Evolutionary conservation across 2,113 vertebrate species (phyloP).

Genomic region (Amblyopsis rosae): DNA sequence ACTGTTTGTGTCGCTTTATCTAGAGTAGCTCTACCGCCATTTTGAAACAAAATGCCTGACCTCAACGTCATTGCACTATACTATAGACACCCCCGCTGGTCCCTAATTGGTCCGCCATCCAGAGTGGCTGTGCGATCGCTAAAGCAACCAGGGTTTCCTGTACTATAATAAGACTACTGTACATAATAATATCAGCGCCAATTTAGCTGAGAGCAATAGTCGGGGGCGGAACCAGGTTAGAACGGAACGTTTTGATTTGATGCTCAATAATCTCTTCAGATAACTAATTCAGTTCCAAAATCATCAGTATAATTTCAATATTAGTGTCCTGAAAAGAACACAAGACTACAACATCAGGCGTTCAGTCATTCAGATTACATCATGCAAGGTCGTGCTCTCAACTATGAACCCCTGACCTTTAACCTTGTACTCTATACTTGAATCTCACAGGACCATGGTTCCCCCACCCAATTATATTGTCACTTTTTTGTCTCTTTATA

Average conservation of each 20-base stretch:
- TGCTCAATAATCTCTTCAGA: constrained; percentile 3
- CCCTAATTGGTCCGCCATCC: too few relatives aligned
- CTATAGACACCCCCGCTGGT: too few relatives aligned
- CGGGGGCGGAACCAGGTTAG: not conserved
- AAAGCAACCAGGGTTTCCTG: too few relatives aligned
- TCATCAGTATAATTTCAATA: not conserved
- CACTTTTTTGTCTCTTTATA: not conserved
- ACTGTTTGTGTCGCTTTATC: too few relatives aligned
- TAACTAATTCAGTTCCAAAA: constrained; percentile 4
- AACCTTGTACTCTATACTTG: constrained; percentile 22
- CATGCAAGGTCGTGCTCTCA: not conserved
- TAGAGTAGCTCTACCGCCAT: too few relatives aligned
- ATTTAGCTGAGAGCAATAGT: too few relatives aligned
- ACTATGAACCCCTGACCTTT: not conserved
- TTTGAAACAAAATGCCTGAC: too few relatives aligned
- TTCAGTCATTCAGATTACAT: not conserved
- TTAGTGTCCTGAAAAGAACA: not conserved
- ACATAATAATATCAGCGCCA: too few relatives aligned
- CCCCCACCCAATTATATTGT: not conserved
- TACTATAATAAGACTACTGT: too few relatives aligned
- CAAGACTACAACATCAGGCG: not conserved
- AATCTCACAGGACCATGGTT: constrained; percentile 15
- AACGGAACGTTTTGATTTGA: constrained; percentile 1
- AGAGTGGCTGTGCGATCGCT: too few relatives aligned
- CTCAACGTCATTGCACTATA: too few relatives aligned